A percentile compares a stretch with the other conserved stretches of the same genome.
These are phyloP conservation scores for Apostichopus japonicus DNA, from an alignment of 35 echinoderm and acorn worm genomes.

Conservation along the genomic window DNA sequence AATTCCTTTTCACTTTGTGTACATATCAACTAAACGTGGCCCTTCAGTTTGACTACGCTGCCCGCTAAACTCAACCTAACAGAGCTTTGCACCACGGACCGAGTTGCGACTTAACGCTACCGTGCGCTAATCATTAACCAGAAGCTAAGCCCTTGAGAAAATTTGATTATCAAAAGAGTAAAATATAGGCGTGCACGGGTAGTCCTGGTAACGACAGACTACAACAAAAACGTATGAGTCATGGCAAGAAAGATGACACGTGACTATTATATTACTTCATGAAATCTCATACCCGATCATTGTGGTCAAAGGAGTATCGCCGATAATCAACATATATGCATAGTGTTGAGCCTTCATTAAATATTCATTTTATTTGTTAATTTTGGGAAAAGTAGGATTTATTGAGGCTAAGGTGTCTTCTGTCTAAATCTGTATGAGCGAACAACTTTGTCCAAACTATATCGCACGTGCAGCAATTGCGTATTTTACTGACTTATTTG, in stretches of 20 bases:
- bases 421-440: too few relatives aligned
- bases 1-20: slow-evolving; percentile 43
- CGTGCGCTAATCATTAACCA: slow-evolving; percentile 46
- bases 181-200: background rate
- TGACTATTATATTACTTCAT: background rate
- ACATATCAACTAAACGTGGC: slow-evolving; percentile 18
- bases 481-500: too few relatives aligned
- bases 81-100: slow-evolving; percentile 26
- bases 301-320: too few relatives aligned
- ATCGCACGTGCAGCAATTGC: background rate
- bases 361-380: too few relatives aligned
- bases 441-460: too few relatives aligned
- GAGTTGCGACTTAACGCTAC: slow-evolving; percentile 46
- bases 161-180: slow-evolving; percentile 26
- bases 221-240: slow-evolving; percentile 9
- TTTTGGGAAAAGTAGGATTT: too few relatives aligned
- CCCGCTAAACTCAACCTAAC: background rate
- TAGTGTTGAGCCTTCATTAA: too few relatives aligned
- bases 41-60: slow-evolving; percentile 14
- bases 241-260: background rate
- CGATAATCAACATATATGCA: too few relatives aligned
- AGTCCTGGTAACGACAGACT: background rate
- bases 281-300: too few relatives aligned
- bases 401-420: too few relatives aligned
- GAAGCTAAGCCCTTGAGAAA: slow-evolving; percentile 30